phyloP scores from a whole-genome alignment of 2,888 invertebrate species.

The Rhingia rostrata region DNA sequence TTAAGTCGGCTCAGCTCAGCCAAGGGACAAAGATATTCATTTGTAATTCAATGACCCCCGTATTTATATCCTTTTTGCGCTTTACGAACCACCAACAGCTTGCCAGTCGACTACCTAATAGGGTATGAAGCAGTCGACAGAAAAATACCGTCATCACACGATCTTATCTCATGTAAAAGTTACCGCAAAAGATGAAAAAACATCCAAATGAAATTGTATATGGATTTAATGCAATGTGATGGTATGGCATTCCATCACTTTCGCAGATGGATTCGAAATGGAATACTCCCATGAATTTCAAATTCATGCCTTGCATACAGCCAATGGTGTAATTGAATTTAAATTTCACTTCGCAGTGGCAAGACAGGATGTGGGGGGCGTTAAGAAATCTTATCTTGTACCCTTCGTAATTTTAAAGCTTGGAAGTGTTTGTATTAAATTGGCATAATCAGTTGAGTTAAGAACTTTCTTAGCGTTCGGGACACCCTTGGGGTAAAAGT shows the following conservation, averaged over 20 bases:
- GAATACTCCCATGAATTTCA: slow-evolving; percentile 29
- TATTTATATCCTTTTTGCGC: slow-evolving; percentile 26
- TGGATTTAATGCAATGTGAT: slow-evolving; percentile 4
- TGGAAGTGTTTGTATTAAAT: too few relatives aligned
- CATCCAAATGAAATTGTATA: not conserved
- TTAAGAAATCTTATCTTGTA: too few relatives aligned
- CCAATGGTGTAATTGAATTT: slow-evolving; percentile 20
- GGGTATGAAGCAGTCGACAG: slow-evolving; percentile 22
- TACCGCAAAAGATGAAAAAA: not conserved
- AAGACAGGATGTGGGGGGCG: too few relatives aligned
- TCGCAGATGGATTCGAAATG: not conserved
- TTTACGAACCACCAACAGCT: slow-evolving; percentile 23
- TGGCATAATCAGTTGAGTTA: too few relatives aligned
- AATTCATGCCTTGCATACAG: slow-evolving; percentile 4
- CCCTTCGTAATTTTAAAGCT: too few relatives aligned
- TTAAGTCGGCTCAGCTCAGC: not conserved
- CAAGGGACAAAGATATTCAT: slow-evolving; percentile 33
- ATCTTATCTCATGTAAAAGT: not conserved
- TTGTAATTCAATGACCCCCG: slow-evolving; percentile 47
- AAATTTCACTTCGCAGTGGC: not conserved
- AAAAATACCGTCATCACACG: too few relatives aligned
- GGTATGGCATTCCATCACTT: not conserved
- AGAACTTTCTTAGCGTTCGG: too few relatives aligned
- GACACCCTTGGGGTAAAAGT: too few relatives aligned
- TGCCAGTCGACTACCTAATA: slow-evolving; percentile 11